Evolutionary conservation across 2,113 vertebrate genomes (phyloP), one percentile per base, ranked within the genome.

Genomic region (Emydura subglobosa): DNA sequence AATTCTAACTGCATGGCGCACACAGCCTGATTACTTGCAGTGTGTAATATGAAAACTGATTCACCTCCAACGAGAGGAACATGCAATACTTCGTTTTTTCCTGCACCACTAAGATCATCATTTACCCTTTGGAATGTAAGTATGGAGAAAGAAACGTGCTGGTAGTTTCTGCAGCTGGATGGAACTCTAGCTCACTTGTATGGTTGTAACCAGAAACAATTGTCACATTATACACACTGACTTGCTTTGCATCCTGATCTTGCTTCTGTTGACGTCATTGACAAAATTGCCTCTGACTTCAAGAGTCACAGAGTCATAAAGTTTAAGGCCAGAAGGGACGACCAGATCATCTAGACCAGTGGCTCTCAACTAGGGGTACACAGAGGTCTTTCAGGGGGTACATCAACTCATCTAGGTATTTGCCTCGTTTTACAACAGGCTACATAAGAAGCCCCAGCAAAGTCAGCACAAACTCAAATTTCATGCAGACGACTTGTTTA

Each of bases 1-100:
- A 83, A 17, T 54, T 44, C 13, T 0, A 0, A 2, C 0, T 82
- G 17, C 78, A 85, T 68, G 11, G 0, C n/a, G 7, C 1, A 2
- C 0, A 4, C 1, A 1, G 44, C 83, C 68, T 7, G 4, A 87
- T 81, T 80, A 84, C 91, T 92, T 55, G 9, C 50, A 4, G 10
- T 3, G 44, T 2, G 49, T 1, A 0, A 57, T 14, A 81, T 16
- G 9, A 57, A 68, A 34, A 7, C 27, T 1, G 0, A 51, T 61
- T 5, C 79, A 88, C 3, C 76, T 42, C 50, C 61, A 54, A 42
- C 2, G 3, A 65, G 10, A 47, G 5, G 34, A 31, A 8, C 0
- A 19, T 10, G 17, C 72, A 76, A 81, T 91, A 44, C 29, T 88
- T 85, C 10, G 2, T 6, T 51, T 29, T 87, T 83, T 86, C 1